Evolutionary conservation across 1,140 invertebrate species (phyloP).

Genomic region (Lepidurus arcticus): DNA sequence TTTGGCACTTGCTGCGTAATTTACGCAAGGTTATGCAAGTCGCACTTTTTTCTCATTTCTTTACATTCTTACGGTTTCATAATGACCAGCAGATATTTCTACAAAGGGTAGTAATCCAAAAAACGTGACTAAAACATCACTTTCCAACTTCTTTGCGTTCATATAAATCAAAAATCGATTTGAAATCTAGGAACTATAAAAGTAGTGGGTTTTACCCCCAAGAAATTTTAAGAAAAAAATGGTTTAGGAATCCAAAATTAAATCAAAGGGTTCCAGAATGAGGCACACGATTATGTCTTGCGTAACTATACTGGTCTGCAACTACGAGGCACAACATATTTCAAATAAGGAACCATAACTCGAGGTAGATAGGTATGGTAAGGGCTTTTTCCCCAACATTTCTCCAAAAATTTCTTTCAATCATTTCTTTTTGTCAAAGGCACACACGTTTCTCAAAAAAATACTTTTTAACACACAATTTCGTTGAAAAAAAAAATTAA

Average conservation of each 20-base stretch:
- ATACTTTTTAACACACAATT: neutral
- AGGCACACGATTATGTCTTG: neutral
- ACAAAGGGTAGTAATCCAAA: neutral
- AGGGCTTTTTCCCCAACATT: neutral
- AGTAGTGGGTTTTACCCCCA: neutral
- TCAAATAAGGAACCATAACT: neutral
- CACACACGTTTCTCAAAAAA: neutral
- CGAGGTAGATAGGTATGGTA: neutral
- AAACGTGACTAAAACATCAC: conserved; percentile 22
- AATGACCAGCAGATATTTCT: neutral
- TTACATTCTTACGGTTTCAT: neutral
- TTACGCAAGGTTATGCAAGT: neutral
- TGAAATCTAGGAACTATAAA: neutral
- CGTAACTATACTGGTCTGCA: too few relatives aligned
- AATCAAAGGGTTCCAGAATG: neutral
- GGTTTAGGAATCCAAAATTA: too few relatives aligned
- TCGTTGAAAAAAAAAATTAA: neutral
- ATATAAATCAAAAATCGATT: neutral
- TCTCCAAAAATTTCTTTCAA: neutral
- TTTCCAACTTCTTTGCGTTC: neutral
- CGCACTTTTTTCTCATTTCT: neutral
- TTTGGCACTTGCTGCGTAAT: neutral
- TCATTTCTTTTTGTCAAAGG: neutral
- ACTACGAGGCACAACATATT: neutral
- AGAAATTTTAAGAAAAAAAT: too few relatives aligned